phyloP scores from a whole-genome alignment of 2,888 invertebrate species.

The Parasteatoda lunata region DNA sequence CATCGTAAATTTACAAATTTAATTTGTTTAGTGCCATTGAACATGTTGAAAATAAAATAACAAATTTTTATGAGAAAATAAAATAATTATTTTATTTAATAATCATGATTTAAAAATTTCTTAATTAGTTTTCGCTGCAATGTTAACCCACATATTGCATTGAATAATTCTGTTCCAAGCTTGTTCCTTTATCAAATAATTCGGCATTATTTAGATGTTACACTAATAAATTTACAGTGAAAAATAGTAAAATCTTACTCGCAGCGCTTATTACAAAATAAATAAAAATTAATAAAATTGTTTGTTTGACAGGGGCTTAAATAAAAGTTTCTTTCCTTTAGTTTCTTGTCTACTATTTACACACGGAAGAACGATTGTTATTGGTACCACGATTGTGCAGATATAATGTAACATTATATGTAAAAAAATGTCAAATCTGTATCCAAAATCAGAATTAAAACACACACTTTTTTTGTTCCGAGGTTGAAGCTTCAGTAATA shows the following conservation, averaged over 20 bases:
- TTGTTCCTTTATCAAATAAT: not conserved
- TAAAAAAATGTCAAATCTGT: slow-evolving; percentile 42
- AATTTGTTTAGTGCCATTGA: no score
- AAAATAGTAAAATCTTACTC: slow-evolving; percentile 23
- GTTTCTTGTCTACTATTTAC: slow-evolving; percentile 53
- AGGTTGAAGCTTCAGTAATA: not conserved
- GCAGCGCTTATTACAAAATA: slow-evolving; percentile 18
- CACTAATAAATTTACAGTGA: not conserved
- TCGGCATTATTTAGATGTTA: slow-evolving; percentile 22
- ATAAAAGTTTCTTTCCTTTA: slow-evolving; percentile 25
- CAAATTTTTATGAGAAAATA: no score
- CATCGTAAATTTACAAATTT: no score
- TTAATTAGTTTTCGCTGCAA: no score
- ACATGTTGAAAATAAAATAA: no score
- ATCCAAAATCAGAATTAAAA: slow-evolving; percentile 38
- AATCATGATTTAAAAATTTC: no score
- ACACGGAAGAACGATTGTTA: slow-evolving; percentile 68
- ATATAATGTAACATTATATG: slow-evolving; percentile 50
- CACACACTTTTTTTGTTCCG: not conserved
- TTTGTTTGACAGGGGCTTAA: slow-evolving; percentile 28
- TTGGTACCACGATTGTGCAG: slow-evolving; percentile 67
- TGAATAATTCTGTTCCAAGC: no score
- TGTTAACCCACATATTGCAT: no score
- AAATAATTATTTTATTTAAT: no score
- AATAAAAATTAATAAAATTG: slow-evolving; percentile 15